Percentiles rank a stretch among this genome's conserved stretches.
Evolutionary conservation across 2,888 invertebrate genomes (phyloP).

Genomic region (Lamellibrachia columna): DNA sequence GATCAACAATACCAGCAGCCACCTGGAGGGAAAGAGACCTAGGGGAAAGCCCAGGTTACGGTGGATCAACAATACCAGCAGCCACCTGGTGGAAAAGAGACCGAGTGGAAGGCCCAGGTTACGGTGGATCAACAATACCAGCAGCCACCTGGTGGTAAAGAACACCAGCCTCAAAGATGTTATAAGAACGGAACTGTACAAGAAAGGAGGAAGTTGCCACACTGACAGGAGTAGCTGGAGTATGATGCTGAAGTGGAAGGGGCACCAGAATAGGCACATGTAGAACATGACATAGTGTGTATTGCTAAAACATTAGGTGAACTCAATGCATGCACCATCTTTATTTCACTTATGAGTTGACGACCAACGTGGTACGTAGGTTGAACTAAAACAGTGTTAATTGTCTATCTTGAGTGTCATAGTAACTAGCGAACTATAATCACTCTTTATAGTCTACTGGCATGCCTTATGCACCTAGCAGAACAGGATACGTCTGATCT

Average conservation of each 20-base stretch:
- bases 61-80: too few relatives aligned
- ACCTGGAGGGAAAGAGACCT: too few relatives aligned
- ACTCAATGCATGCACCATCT: not conserved
- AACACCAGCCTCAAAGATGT: too few relatives aligned
- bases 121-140: too few relatives aligned
- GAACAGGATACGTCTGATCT: not conserved
- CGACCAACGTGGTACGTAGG: not conserved
- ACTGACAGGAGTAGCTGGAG: too few relatives aligned
- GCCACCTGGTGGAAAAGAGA: too few relatives aligned
- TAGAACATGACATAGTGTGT: not conserved
- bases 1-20: too few relatives aligned
- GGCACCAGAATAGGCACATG: not conserved
- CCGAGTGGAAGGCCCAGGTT: too few relatives aligned
- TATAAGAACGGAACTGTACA: too few relatives aligned
- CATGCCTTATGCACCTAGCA: not conserved
- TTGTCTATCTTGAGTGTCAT: not conserved
- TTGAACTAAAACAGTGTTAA: not conserved
- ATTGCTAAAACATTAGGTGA: not conserved
- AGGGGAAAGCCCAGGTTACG: too few relatives aligned
- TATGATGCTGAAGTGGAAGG: not conserved
- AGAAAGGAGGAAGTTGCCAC: too few relatives aligned
- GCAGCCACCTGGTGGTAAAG: too few relatives aligned
- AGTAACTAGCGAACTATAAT: not conserved
- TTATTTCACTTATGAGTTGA: not conserved
- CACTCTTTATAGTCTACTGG: not conserved